These are phyloP conservation scores for Ganaspis sp. DNA, from an alignment of 1,140 invertebrate species.

Conservation along the genomic window DNA sequence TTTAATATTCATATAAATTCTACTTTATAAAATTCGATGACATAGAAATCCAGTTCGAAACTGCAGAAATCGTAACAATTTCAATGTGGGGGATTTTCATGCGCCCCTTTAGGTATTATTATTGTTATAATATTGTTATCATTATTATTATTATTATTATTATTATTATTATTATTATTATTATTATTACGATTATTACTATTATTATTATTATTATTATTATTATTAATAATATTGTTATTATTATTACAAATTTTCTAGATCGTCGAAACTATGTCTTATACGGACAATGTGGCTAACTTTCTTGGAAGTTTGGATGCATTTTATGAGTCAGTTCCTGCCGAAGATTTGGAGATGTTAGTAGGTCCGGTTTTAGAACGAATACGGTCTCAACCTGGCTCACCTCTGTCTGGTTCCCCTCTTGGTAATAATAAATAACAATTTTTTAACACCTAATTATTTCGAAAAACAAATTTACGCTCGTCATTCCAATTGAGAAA, in stretches of 20 bases:
- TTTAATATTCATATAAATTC: too few relatives aligned
- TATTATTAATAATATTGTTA: background rate
- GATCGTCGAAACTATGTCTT: conserved; percentile 91
- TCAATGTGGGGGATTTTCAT: too few relatives aligned
- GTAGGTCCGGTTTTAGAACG: conserved; percentile 84
- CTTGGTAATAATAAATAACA: conserved; percentile 59
- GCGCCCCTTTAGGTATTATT: too few relatives aligned
- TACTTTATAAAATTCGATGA: too few relatives aligned
- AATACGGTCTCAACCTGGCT: conserved; percentile 82
- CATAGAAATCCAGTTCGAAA: too few relatives aligned
- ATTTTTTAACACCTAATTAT: too few relatives aligned
- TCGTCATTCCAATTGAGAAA: background rate
- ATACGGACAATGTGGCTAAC: conserved; percentile 87
- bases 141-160: too few relatives aligned
- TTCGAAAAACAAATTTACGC: background rate
- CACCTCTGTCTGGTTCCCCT: conserved; percentile 78
- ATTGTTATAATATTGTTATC: too few relatives aligned
- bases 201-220: background rate
- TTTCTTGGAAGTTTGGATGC: conserved; percentile 82
- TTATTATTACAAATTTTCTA: conserved; percentile 61
- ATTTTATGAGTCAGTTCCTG: conserved; percentile 77
- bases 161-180: too few relatives aligned
- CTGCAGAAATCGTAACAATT: too few relatives aligned
- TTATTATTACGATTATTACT: too few relatives aligned
- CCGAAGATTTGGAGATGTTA: conserved; percentile 84